A percentile compares a stretch with the other conserved stretches of the same genome.
Evolutionary conservation across 2,888 invertebrate species (phyloP).

Genomic region (Malthinus seriepunctatus): DNA sequence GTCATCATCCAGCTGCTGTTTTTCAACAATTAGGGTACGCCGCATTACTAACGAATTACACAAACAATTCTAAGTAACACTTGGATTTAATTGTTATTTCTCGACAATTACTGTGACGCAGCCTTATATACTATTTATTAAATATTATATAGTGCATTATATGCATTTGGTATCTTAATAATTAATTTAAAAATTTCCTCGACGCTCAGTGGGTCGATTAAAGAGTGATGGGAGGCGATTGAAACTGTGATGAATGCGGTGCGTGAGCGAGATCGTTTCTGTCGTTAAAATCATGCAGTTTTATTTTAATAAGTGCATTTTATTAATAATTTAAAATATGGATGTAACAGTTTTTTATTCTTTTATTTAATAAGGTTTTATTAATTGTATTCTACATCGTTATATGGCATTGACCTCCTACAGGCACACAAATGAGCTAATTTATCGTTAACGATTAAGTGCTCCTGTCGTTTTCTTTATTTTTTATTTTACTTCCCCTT

Average conservation of each 20-base stretch:
- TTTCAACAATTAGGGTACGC: slow-evolving; percentile 55
- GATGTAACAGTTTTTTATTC: slow-evolving; percentile 5
- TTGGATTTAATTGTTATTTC: slow-evolving; percentile 53
- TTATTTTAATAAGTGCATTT: slow-evolving; percentile 1
- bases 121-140: slow-evolving; percentile 11
- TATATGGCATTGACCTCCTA: slow-evolving; percentile 32
- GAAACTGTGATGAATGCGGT: too few species aligned
- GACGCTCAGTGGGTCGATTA: too few species aligned
- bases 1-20: slow-evolving; percentile 55
- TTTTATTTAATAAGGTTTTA: slow-evolving; percentile 23
- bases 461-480: slow-evolving; percentile 5
- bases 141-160: slow-evolving; percentile 3
- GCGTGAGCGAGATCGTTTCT: too few species aligned
- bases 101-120: slow-evolving; percentile 28
- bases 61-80: slow-evolving; percentile 53
- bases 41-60: slow-evolving; percentile 51
- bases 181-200: neutral
- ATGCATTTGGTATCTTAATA: neutral
- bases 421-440: slow-evolving; percentile 31
- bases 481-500: neutral
- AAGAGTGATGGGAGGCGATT: too few species aligned
- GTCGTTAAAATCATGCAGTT: neutral
- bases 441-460: slow-evolving; percentile 25
- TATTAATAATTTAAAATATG: slow-evolving; percentile 1
- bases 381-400: slow-evolving; percentile 29